These are phyloP conservation scores for Lepidurus arcticus DNA, from an alignment of 1,140 invertebrate species.

Conservation along the genomic window DNA sequence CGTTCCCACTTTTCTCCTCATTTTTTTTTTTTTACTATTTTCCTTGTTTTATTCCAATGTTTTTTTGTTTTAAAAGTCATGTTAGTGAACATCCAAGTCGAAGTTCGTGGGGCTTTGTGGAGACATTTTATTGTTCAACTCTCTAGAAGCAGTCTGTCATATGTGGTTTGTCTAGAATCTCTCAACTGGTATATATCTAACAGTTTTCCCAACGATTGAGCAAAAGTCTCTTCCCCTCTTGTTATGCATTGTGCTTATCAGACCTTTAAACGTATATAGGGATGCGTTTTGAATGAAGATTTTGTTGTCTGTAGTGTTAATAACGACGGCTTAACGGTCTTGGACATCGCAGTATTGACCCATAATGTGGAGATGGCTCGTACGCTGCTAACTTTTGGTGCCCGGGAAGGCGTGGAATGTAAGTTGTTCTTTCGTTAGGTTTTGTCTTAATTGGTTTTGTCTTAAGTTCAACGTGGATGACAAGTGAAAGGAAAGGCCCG, in stretches of 20 bases:
- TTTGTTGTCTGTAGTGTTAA: constrained; percentile 55
- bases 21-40: too few species aligned
- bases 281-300: neutral
- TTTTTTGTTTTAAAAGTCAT: too few species aligned
- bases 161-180: too few species aligned
- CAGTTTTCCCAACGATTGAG: too few species aligned
- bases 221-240: neutral
- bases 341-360: constrained; percentile 85
- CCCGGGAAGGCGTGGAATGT: constrained; percentile 81
- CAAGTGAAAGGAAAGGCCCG: neutral
- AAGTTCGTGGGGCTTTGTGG: too few species aligned
- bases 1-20: too few species aligned
- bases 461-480: neutral
- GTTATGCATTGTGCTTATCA: neutral
- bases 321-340: constrained; percentile 74
- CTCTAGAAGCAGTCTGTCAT: too few species aligned
- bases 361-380: constrained; percentile 79
- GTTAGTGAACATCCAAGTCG: too few species aligned
- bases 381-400: constrained; percentile 80
- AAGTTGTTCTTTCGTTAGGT: constrained; percentile 47
- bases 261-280: neutral
- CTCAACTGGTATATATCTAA: too few species aligned
- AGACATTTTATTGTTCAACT: too few species aligned
- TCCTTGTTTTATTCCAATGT: too few species aligned
- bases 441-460: constrained; percentile 29